Evolutionary conservation across 2,888 invertebrate species (phyloP).

Genomic region (Lysandra coridon): DNA sequence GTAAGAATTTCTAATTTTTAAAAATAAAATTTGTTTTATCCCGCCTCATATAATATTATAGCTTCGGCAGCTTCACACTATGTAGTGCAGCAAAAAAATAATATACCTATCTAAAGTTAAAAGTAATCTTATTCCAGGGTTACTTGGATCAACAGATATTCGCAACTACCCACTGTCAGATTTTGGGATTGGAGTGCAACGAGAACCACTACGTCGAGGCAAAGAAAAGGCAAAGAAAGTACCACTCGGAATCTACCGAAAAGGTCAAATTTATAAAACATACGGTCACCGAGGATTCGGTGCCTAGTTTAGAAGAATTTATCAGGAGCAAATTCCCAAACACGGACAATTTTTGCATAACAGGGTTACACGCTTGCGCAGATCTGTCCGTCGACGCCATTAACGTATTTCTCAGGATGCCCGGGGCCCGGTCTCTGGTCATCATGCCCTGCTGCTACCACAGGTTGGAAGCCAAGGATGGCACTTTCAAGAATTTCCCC

Average conservation of each 20-base stretch:
- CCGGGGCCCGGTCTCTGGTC: conserved; percentile 77
- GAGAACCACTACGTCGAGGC: conserved; percentile 78
- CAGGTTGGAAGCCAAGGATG: conserved; percentile 70
- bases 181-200: conserved; percentile 86
- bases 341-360: conserved; percentile 57
- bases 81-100: too few relatives aligned
- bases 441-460: conserved; percentile 92
- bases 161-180: conserved; percentile 77
- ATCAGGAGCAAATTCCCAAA: conserved; percentile 63
- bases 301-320: conserved; percentile 61
- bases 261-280: conserved; percentile 81
- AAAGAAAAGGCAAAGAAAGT: conserved; percentile 76
- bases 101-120: background rate
- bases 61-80: too few relatives aligned
- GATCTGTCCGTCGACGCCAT: conserved; percentile 86
- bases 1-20: conserved; percentile 66
- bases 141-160: conserved; percentile 85
- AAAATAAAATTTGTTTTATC: background rate
- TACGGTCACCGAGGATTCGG: conserved; percentile 77
- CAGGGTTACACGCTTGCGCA: conserved; percentile 89
- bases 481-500: conserved; percentile 83
- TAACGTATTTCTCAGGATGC: conserved; percentile 82
- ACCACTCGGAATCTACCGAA: conserved; percentile 72
- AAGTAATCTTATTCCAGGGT: conserved; percentile 75
- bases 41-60: background rate